Evolutionary conservation across 37 sponge, comb jelly and placozoan species (phyloP), one percentile per base, ranked within the genome.

Genomic region (Agelas oroides): DNA sequence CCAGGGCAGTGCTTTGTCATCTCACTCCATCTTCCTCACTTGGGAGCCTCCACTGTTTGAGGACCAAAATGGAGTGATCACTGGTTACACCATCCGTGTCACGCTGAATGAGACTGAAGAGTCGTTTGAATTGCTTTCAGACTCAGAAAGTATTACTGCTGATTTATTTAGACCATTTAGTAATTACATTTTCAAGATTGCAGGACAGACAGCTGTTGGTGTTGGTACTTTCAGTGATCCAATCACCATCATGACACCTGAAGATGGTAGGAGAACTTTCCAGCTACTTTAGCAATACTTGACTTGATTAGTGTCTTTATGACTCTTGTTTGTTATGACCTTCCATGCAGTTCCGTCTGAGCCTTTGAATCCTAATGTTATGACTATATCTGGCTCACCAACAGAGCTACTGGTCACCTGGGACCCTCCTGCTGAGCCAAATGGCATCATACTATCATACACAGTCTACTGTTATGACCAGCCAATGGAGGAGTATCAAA

Each of bases 171-270:
- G 75, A 23, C 88, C 88, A 32, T 72, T 41, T 64, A 66, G 61
- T 46, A 32, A 18, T 46, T 81, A 87, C 56, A 19, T 27, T 6
- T 31, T 73, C 53, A 21, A 65, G 39, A 69, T 87, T 3, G 75
- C 88, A 40, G 88, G 82, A n/a, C 35, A 37, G 34, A 87, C 88
- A 19, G 59, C 81, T 14, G 82, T 8, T 46, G 46, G n/a, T 37
- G 28, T 35, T 12, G 82, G 88, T 24, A 81, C 88, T 36, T 71
- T 58, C 35, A 34, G 34, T 34, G 35, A 8, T 18, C 5, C 35
- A 5, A 68, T 68, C 5, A 68, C 69, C 31, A 12, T 68, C 25
- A 59, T 11, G 14, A 76, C 77, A 28, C 77, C 77, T 30, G 36
- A 76, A 59, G 77, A 76, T 76, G 77, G 77, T 76, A 76, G 27